Percentiles rank a stretch among this genome's conserved stretches.
Conservation (phyloP, 2,113 vertebrate species). For the Callaeas wilsoni region DNA sequence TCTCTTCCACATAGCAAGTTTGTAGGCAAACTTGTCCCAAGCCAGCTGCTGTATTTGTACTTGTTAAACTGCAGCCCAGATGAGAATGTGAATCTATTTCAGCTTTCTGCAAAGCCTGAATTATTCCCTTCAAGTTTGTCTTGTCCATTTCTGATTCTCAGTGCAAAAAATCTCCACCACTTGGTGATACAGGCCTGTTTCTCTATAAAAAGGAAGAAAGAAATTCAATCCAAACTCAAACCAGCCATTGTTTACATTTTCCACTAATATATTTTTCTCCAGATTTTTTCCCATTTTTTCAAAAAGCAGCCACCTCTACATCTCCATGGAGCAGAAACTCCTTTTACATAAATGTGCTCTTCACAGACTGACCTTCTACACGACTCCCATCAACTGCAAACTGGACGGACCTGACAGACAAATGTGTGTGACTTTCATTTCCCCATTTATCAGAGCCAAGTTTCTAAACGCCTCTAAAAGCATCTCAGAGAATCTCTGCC, state of each 20-base stretch:
- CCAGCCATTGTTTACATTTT: neutral
- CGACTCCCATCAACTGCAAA: neutral
- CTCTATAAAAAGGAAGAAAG: neutral
- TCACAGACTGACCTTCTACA: neutral
- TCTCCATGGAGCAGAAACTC: neutral
- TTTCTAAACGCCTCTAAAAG: conserved; percentile 22
- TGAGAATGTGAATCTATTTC: neutral
- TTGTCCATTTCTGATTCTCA: neutral
- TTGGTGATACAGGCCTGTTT: neutral
- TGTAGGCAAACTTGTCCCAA: neutral
- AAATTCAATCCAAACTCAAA: neutral
- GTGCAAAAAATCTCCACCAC: neutral
- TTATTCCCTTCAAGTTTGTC: neutral
- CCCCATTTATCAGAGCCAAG: neutral
- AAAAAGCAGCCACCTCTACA: neutral
- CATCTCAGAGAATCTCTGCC: neutral
- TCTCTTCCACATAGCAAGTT: fast-evolving
- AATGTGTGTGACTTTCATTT: neutral
- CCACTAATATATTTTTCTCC: neutral
- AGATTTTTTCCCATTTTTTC: neutral
- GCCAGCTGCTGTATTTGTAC: neutral
- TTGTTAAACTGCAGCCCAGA: neutral
- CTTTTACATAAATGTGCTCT: neutral
- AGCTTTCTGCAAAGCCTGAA: neutral
- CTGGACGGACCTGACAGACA: neutral